Base-by-base conservation (phyloP, 2,113 vertebrate genomes). In the Oncorhynchus tshawytscha region DNA sequence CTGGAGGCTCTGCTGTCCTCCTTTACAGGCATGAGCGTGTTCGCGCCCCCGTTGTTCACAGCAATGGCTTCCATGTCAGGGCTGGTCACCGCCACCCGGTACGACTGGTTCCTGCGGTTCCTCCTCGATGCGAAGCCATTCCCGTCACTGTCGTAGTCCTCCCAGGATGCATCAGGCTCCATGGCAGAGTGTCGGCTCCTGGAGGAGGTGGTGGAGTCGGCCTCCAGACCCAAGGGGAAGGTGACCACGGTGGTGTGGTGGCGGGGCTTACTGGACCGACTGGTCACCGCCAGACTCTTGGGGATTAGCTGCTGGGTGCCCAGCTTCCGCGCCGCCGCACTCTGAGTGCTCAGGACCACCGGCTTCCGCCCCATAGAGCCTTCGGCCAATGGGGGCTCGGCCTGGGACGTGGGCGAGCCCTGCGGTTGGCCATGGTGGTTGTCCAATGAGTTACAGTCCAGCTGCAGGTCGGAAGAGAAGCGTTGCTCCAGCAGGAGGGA, bases 231-330 rank as follows among this genome's bases (percentile, higher is more conserved):
- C 0, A 88, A 66, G 0, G 91, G 74, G 0, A 92, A 83, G 0
- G 91, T 93, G 2, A 93, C 95, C 0, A 94, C 91, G 0, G 96
- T 97, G 84, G 95, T 96, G 88, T 93, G 96, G 60, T 96, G 88
- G 2, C 93, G 82, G 1, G 86, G 64, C 0, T 88, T 85, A 83
- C 93, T 97, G 3, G 92, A 76, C n/a, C 91, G 95, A 86, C 91
- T 94, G 45, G 78, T 51, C 65, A 90, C 74, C 0, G 96, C 97
- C 87, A 99, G 67, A 84, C 84, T 90, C 34, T 86, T 95, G 15
- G 98, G 97, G 74, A 99, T 98, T 62, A 98, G 87, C 92, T 99
- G 97, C 34, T 94, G 90, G 0, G 92, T 95, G 12, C 97, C 96
- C 74, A 92, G 71, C 84, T 95, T 96, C 13, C 87, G 89, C 0